Evolutionary conservation across 2,113 vertebrate genomes (phyloP).

Genomic region (Triplophysa siluroides): DNA sequence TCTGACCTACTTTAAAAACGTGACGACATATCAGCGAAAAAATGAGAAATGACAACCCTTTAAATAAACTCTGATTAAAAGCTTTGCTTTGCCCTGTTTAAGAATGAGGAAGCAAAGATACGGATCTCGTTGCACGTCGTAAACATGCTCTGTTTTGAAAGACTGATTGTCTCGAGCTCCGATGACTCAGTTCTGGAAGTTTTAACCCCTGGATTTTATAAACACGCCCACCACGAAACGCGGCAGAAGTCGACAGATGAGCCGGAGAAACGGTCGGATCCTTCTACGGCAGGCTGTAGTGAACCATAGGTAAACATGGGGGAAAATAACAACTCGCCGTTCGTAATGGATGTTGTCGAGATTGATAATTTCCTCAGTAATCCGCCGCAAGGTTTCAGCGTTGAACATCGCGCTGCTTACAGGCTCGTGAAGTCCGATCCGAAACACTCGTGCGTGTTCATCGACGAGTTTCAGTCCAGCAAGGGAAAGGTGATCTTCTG

Average conservation of each 20-base stretch:
- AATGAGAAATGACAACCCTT: too few relatives aligned
- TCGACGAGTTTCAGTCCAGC: slow-evolving; percentile 58
- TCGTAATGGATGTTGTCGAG: slow-evolving; percentile 52
- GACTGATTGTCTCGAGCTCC: background rate
- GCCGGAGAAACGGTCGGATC: background rate
- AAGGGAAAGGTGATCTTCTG: slow-evolving; percentile 59
- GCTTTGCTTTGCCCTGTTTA: too few relatives aligned
- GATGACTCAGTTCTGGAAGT: background rate
- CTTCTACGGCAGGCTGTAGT: background rate
- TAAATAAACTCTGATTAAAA: too few relatives aligned
- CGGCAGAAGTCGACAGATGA: background rate
- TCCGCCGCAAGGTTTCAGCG: slow-evolving; percentile 63
- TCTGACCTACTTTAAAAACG: too few relatives aligned
- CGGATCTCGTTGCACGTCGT: too few relatives aligned
- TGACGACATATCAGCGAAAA: too few relatives aligned
- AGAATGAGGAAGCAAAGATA: too few relatives aligned
- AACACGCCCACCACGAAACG: background rate
- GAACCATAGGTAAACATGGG: slow-evolving; percentile 5
- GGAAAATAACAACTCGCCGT: background rate
- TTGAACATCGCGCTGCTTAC: slow-evolving; percentile 45
- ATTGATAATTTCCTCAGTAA: slow-evolving; percentile 59
- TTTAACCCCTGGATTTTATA: background rate
- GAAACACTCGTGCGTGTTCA: slow-evolving; percentile 61
- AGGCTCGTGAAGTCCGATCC: slow-evolving; percentile 53
- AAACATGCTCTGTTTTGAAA: too few relatives aligned